Conservation (phyloP, 2,797 vertebrate species). For the Hipposideros larvatus region DNA sequence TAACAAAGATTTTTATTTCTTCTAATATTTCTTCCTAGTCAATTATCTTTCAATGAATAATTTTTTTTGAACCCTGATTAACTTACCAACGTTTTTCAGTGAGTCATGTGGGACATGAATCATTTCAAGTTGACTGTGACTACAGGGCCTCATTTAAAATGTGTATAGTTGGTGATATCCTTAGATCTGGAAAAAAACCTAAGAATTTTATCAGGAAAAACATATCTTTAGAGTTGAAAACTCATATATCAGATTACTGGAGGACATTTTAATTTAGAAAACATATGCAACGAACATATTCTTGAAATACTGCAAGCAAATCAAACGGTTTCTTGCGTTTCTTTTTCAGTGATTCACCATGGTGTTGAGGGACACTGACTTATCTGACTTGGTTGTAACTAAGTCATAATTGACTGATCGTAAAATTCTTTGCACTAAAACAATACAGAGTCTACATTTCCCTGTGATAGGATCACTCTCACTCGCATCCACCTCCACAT, state of each 20-base stretch:
- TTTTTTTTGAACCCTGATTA: neutral
- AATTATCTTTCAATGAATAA: neutral
- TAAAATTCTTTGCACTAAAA: neutral
- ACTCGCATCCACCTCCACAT: too few species aligned
- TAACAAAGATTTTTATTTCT: neutral
- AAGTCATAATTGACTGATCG: neutral
- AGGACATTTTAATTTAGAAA: neutral
- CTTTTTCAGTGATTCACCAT: neutral
- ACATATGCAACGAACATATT: neutral
- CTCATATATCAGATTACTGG: neutral
- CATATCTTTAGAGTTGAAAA: neutral
- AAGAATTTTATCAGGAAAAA: neutral
- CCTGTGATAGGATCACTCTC: neutral
- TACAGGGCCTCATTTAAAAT: neutral
- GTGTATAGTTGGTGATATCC: neutral
- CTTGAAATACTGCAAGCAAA: neutral
- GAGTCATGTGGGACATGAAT: neutral
- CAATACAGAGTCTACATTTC: neutral
- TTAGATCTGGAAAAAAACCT: conserved; percentile 5
- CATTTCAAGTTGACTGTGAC: neutral
- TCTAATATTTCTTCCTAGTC: neutral
- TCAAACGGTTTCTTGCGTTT: neutral
- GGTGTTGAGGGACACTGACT: neutral
- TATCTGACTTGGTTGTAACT: neutral
- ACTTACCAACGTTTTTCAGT: neutral